phyloP scores from a whole-genome alignment of 2,113 vertebrate species.

The Gadus macrocephalus region DNA sequence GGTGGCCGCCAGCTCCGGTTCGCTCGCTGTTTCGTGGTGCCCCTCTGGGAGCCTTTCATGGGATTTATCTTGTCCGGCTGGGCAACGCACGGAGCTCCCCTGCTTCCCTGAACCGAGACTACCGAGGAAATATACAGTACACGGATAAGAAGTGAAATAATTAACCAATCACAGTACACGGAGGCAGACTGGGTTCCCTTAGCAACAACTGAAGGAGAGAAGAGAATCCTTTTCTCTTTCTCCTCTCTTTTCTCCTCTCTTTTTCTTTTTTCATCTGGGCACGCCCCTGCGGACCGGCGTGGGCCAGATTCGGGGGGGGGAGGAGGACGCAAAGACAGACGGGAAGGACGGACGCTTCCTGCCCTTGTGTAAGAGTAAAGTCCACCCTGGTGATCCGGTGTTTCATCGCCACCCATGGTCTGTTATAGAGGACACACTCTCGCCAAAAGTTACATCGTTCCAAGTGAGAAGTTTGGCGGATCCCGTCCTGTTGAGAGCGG shows the following conservation, averaged over 20 bases:
- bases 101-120: constrained; percentile 55
- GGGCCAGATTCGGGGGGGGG: constrained; percentile 47
- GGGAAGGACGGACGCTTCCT: background rate
- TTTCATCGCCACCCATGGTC: constrained; percentile 42
- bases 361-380: background rate
- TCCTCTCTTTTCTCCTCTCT: constrained; percentile 50
- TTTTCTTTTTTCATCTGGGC: constrained; percentile 27
- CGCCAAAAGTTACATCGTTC: constrained; percentile 51
- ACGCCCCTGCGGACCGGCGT: constrained; percentile 61
- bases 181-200: constrained; percentile 68
- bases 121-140: constrained; percentile 54
- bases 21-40: constrained; percentile 38
- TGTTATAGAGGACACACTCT: constrained; percentile 44
- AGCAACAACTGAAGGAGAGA: constrained; percentile 69
- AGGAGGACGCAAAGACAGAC: background rate
- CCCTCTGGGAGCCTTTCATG: constrained; percentile 54
- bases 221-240: constrained; percentile 59
- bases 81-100: constrained; percentile 51
- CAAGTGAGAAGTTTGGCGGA: constrained; percentile 51
- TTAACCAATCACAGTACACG: constrained; percentile 70
- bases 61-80: constrained; percentile 69
- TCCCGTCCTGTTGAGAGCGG: constrained; percentile 60
- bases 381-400: constrained; percentile 1
- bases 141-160: constrained; percentile 69
- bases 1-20: constrained; percentile 42